phyloP scores from a whole-genome alignment of 1,140 invertebrate genomes.

The Solenopsis invicta region DNA sequence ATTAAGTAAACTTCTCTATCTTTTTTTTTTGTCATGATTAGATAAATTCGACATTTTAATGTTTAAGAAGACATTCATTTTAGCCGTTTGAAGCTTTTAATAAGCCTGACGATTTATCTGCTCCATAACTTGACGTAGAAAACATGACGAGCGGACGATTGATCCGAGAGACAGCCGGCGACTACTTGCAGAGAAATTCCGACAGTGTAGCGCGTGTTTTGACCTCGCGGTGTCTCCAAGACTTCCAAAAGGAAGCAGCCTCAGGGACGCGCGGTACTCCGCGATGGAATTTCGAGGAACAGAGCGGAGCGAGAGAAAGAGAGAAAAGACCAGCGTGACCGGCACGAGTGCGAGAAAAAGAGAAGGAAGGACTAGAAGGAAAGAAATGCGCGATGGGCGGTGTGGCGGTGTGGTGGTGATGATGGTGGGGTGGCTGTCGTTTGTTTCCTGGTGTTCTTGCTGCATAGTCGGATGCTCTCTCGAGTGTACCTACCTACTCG shows the following conservation, averaged over 20 bases:
- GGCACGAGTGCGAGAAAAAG: slow-evolving; percentile 43
- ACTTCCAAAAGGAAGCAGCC: slow-evolving; percentile 65
- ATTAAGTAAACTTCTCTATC: not conserved
- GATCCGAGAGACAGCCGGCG: slow-evolving; percentile 4
- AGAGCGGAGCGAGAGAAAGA: slow-evolving; percentile 61
- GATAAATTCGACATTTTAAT: not conserved
- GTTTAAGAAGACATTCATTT: not conserved
- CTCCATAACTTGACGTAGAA: not conserved
- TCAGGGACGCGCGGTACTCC: slow-evolving; percentile 73
- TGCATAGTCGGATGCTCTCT: slow-evolving; percentile 83
- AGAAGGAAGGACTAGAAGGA: slow-evolving; percentile 49
- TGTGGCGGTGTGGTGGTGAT: slow-evolving; percentile 67
- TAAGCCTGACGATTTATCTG: not conserved
- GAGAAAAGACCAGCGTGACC: slow-evolving; percentile 35
- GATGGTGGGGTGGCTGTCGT: slow-evolving; percentile 77
- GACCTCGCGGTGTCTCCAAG: slow-evolving; percentile 36
- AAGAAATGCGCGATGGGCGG: slow-evolving; percentile 54
- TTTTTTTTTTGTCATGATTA: not conserved
- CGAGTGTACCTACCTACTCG: slow-evolving; percentile 72
- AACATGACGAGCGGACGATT: slow-evolving; percentile 1
- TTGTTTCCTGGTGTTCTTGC: slow-evolving; percentile 84
- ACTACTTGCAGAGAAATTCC: slow-evolving; percentile 47
- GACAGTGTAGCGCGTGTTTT: slow-evolving; percentile 42
- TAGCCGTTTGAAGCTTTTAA: slow-evolving; percentile 3
- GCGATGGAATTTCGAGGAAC: slow-evolving; percentile 80